Evolutionary conservation across 2,797 vertebrate genomes (phyloP), one percentile per base, ranked within the genome.

Genomic region (Onychomys torridus): DNA sequence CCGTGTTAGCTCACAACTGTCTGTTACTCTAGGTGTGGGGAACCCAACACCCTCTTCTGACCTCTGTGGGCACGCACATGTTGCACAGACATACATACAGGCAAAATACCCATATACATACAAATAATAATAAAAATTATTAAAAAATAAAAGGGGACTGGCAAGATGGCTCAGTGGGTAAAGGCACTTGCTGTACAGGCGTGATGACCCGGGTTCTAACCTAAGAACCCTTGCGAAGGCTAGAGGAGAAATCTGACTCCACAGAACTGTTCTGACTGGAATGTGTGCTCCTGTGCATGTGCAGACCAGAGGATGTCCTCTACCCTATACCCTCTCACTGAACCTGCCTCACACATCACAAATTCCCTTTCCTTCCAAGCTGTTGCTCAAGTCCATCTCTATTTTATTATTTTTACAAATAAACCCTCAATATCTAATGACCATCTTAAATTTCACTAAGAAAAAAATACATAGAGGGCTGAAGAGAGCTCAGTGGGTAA

Each of bases 351-450:
- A 77, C 32, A 79, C 49, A 0, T n/a, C 32, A 11, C 77, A 55
- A 55, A 32, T 55, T n/a, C 34, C 55, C 55, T 25, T 14, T 14
- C 49, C n/a, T 27, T 29, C 55, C 40, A 37, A 61, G 79, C 21
- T 55, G 40, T 37, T 5, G 1, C 55, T 40, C 55, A 59, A 61
- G 23, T 6, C 79, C n/a, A 82, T 61, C n/a, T 40, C n/a, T 82
- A 82, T 5, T 82, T 57, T 71, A 88, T 37, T n/a, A 46, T 49
- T 73, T 90, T 88, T 92, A 85, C 13, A 67, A 61, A 61, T 5
- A 93, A 95, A 96, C 27, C 11, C 55, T 55, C 91, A 95, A 88
- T 46, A 10, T 40, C 57, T 79, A 93, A 87, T 90, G 79, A 92
- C 78, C 61, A 94, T 21, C 17, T 67, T 69, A 77, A 90, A 25